Conservation (phyloP, 1,140 invertebrate species). For the Vanessa atalanta region DNA sequence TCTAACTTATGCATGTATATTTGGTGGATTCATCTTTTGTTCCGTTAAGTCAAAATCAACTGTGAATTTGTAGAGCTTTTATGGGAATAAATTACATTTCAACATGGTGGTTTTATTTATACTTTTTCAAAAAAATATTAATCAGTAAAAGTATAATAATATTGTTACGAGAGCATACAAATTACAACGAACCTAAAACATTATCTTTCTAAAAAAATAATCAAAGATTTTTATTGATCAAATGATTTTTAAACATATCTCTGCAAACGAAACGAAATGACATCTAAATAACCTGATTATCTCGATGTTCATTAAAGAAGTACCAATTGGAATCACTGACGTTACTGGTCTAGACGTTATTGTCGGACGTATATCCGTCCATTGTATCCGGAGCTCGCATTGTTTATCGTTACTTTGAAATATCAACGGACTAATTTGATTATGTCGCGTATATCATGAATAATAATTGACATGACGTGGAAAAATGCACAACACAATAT, state of each 20-base stretch:
- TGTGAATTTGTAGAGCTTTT: background rate
- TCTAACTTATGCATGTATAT: slow-evolving; percentile 41
- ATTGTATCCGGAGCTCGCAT: slow-evolving; percentile 65
- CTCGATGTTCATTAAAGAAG: slow-evolving; percentile 35
- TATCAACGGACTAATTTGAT: slow-evolving; percentile 47
- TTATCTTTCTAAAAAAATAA: no score
- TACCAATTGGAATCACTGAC: slow-evolving; percentile 27
- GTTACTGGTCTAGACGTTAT: slow-evolving; percentile 45
- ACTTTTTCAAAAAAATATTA: no score
- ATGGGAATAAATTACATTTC: background rate
- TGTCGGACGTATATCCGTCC: slow-evolving; percentile 62
- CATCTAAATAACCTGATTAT: no score
- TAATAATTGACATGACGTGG: slow-evolving; percentile 8
- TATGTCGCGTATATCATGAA: slow-evolving; percentile 14
- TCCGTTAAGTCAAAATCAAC: background rate
- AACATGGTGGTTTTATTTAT: no score
- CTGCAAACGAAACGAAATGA: no score
- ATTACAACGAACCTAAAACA: no score
- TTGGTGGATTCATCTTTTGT: slow-evolving; percentile 22
- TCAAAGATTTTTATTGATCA: no score
- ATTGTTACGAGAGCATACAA: no score
- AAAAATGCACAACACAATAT: slow-evolving; percentile 8
- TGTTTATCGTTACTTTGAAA: slow-evolving; percentile 49
- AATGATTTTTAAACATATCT: no score
- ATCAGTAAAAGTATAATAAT: no score